Evolutionary conservation across 2,888 invertebrate species (phyloP), one percentile per base, ranked within the genome.

Genomic region (Nephrotoma appendiculata): DNA sequence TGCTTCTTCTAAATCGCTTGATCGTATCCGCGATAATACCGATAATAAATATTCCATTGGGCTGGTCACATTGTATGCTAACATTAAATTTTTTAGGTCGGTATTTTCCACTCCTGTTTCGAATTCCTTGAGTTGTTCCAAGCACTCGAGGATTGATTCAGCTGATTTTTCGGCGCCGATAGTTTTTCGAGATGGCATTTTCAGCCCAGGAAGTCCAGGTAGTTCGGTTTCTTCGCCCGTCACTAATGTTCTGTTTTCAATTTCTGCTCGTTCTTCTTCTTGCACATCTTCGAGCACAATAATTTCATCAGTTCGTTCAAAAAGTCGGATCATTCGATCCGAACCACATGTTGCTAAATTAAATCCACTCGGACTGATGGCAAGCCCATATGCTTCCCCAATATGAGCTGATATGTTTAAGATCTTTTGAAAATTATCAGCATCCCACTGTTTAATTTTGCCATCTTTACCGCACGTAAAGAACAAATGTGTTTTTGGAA

Each of bases 401-500:
- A 94, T 93, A 91, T 98, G 98, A 2, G 97, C 97, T 94, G 97
- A 91, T 42, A 98, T 91, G 0, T 97, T 96, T n/a, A 96, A 93
- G 88, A 99, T 97, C 91, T 97, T 96, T 88, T 97, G 95, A 90
- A 96, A 99, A 85, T 93, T 95, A 91, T 98, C 98, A 0, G 95
- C 98, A 91, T 99, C 99, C 99, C 99, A 99, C 90, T 99, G 96
- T 91, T 98, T 99, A 2, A 99, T 93, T 90, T 95, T 96, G 0
- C 98, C 98, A 91, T 99, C 99, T 91, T 97, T 98, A 0, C 98
- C 97, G 41, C 96, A 95, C 0, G 98, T 96, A 91, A 99, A 99
- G 90, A 99, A 96, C 90, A 98, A 95, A 91, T 99, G 99, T 4
- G 98, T 98, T 89, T 94, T 95, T 0, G 97, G 96, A 31, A 98